Percentiles rank a stretch among this genome's conserved stretches.
phyloP scores from a whole-genome alignment of 2,888 invertebrate species.

The Caenorhabditis sp. region DNA sequence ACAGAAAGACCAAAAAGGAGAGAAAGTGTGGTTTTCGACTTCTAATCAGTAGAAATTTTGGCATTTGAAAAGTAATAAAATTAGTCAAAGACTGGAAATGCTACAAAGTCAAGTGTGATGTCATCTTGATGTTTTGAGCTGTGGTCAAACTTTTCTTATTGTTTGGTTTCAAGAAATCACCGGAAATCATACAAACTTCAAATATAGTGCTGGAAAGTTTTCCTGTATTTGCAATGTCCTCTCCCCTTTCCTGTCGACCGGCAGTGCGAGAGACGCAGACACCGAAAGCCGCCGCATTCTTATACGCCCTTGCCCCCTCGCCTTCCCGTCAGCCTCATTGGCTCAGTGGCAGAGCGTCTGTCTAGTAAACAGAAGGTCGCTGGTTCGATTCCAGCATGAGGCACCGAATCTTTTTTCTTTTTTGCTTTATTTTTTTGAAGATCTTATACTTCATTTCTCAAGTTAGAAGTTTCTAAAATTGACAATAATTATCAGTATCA shows the following conservation, averaged over 20 bases:
- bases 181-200: no score
- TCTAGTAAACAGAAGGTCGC: slow-evolving; percentile 82
- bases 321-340: slow-evolving; percentile 68
- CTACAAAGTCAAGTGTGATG: not conserved
- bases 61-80: not conserved
- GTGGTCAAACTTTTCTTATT: not conserved
- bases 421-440: not conserved
- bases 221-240: not conserved
- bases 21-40: not conserved
- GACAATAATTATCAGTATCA: slow-evolving; percentile 58
- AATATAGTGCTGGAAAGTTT: not conserved
- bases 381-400: slow-evolving; percentile 80
- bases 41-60: not conserved
- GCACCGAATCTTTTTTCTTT: slow-evolving; percentile 59
- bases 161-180: no score
- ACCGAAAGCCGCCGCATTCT: not conserved
- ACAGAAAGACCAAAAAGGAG: not conserved
- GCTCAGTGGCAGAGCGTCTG: slow-evolving; percentile 82
- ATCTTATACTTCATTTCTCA: not conserved
- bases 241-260: not conserved
- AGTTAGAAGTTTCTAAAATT: slow-evolving; percentile 7
- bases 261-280: not conserved
- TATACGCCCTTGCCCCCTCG: not conserved
- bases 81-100: not conserved
- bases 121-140: not conserved